Conservation (phyloP, 2,113 vertebrate species). For the Trematomus loennbergii region DNA sequence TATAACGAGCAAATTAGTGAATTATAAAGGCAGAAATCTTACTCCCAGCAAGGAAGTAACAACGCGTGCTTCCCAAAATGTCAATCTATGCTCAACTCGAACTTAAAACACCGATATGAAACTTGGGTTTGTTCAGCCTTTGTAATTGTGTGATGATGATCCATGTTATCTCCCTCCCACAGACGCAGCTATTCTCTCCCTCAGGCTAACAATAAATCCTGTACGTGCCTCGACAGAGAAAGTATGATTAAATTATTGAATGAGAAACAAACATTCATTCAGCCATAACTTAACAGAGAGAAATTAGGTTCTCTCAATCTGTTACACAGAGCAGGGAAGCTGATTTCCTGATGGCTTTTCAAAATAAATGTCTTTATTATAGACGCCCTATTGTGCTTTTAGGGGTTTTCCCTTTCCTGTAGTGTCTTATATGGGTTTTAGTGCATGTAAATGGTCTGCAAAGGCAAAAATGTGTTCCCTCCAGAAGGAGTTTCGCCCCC, state of each 20-base stretch:
- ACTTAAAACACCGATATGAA: background rate
- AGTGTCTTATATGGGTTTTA: too few species aligned
- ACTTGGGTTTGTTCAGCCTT: background rate
- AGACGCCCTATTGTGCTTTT: too few species aligned
- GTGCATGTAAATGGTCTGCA: too few species aligned
- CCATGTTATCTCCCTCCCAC: background rate
- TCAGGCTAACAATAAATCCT: background rate
- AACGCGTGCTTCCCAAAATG: background rate
- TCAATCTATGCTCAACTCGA: background rate
- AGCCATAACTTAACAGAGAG: background rate
- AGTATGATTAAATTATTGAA: background rate
- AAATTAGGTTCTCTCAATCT: background rate
- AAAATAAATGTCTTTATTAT: too few species aligned
- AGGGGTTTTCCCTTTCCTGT: too few species aligned
- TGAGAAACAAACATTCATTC: background rate
- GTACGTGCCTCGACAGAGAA: slow-evolving; percentile 24
- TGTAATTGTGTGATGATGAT: background rate
- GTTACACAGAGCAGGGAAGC: background rate
- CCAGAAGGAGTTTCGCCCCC: too few species aligned
- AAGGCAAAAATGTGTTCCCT: too few species aligned
- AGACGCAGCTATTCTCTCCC: background rate
- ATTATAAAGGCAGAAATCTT: background rate
- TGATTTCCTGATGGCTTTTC: slow-evolving; percentile 11
- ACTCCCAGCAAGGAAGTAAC: background rate
- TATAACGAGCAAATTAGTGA: background rate